Percentiles rank a stretch among this genome's conserved stretches.
Conservation (phyloP, 2,888 invertebrate species). For the Molorchus minor region DNA sequence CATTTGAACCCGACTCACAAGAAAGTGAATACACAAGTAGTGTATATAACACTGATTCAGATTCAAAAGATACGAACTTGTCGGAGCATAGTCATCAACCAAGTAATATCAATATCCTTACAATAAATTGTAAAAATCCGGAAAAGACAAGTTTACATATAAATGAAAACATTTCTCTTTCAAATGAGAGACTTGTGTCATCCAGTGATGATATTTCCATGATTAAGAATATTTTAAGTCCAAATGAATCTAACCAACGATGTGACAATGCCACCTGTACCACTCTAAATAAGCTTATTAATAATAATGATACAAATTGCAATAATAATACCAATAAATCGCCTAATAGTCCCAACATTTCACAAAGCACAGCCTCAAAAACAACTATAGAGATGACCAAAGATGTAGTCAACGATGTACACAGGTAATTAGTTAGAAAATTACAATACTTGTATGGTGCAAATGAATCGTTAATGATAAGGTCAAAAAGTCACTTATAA, state of each 20-base stretch:
- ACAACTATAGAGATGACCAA: conserved; percentile 64
- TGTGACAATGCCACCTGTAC: conserved; percentile 25
- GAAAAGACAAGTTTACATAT: conserved; percentile 48
- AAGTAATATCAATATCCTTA: conserved; percentile 39
- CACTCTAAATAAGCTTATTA: conserved; percentile 42
- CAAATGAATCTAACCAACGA: conserved; percentile 2
- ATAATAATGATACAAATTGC: conserved; percentile 53
- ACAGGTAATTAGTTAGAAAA: conserved; percentile 64
- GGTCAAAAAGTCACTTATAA: no score
- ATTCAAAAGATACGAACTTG: conserved; percentile 45
- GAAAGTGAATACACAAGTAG: conserved; percentile 38
- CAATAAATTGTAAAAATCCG: conserved; percentile 40
- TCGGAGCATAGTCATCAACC: conserved; percentile 44
- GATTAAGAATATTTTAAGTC: conserved; percentile 57
- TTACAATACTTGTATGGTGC: background rate
- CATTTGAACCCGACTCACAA: conserved; percentile 45
- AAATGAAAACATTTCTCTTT: conserved; percentile 49
- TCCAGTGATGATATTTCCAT: conserved; percentile 56
- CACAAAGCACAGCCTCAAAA: conserved; percentile 17
- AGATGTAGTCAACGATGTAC: conserved; percentile 74
- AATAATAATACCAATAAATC: conserved; percentile 46
- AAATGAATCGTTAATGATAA: no score
- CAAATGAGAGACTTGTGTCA: conserved; percentile 50
- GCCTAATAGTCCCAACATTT: conserved; percentile 12
- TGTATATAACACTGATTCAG: conserved; percentile 41